phyloP scores from a whole-genome alignment of 2,797 vertebrate species.

The Ctenopoma kingsleyae region DNA sequence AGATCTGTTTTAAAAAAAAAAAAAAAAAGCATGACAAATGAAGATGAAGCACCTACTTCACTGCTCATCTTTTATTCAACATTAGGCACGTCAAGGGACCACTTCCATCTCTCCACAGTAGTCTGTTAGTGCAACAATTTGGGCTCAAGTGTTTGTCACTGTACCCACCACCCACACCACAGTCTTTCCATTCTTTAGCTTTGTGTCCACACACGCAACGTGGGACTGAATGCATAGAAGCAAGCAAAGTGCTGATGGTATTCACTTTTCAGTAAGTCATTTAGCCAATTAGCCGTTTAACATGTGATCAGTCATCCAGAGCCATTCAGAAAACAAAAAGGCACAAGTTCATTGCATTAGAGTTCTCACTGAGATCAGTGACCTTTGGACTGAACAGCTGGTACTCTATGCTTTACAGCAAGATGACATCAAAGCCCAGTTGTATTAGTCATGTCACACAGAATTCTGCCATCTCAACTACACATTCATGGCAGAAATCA shows the following conservation, averaged over 20 bases:
- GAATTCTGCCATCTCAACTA: constrained; percentile 30
- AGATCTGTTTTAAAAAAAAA: no score
- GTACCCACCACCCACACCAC: constrained; percentile 86
- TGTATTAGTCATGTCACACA: background rate
- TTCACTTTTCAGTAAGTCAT: constrained; percentile 71
- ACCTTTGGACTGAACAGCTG: constrained; percentile 1
- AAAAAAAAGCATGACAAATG: background rate
- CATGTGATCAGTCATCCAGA: constrained; percentile 34
- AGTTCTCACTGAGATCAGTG: constrained; percentile 30
- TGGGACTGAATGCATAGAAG: constrained; percentile 76
- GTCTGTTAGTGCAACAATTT: constrained; percentile 60
- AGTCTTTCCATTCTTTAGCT: background rate
- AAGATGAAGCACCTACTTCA: constrained; percentile 7
- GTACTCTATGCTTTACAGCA: constrained; percentile 20
- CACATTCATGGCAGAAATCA: constrained; percentile 21
- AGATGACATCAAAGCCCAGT: constrained; percentile 6
- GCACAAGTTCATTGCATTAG: constrained; percentile 59
- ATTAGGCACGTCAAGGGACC: constrained; percentile 87
- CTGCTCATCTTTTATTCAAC: constrained; percentile 84
- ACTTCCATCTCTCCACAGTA: constrained; percentile 81
- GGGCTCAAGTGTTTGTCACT: constrained; percentile 80
- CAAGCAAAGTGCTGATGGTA: constrained; percentile 84
- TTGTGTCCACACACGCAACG: constrained; percentile 64
- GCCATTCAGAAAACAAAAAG: constrained; percentile 57
- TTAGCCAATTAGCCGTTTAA: constrained; percentile 14